Base-by-base conservation (phyloP, 2,888 invertebrate species). In the Rhingia rostrata region DNA sequence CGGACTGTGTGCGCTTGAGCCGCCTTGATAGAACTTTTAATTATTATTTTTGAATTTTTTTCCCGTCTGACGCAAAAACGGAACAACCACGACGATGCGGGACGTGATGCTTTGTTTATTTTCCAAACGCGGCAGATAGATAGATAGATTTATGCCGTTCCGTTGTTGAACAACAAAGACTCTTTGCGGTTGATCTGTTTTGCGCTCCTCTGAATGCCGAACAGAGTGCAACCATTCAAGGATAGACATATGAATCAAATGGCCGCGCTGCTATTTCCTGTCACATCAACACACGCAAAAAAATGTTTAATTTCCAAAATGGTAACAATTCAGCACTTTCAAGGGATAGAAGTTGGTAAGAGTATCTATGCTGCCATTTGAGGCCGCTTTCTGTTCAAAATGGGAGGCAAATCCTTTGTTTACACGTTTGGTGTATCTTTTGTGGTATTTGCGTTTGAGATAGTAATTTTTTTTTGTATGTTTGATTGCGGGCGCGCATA, bases 141-240 rank as follows among this genome's bases (percentile, higher is more conserved):
- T 84, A 53, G 70, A 80, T 80, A 61, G 84, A 84, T 84, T 84
- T 80, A 84, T 84, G 80, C 74, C 74, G 74, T 74, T 80, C 75
- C 79, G 49, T 49, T 70, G 69, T 7, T 54, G 64, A 74, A 80
- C 84, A 74, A 80, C 84, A 84, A 84, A 84, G 84, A 69, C 84
- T 66, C 64, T 74, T 84, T 84, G 80, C 84, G 84, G 84, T 80
- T 84, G 84, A 84, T 84, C 74, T 80, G 84, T 73, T 80, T 70
- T 67, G 37, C 54, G 54, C 47, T 22, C 22, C 39, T 77, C 58
- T 64, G 49, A 73, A 49, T 35, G n/a, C 51, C 41, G 0, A 33
- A 12, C n/a, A n/a, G 35, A 45, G 53, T 45, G 61, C 58, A 47
- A 22, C 75, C 70, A 70, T 70, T 80, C 69, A 80, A 75, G 80